Percentiles rank a stretch among this genome's conserved stretches.
Conservation (phyloP, 2,797 vertebrate species). For the Mus spretus region DNA sequence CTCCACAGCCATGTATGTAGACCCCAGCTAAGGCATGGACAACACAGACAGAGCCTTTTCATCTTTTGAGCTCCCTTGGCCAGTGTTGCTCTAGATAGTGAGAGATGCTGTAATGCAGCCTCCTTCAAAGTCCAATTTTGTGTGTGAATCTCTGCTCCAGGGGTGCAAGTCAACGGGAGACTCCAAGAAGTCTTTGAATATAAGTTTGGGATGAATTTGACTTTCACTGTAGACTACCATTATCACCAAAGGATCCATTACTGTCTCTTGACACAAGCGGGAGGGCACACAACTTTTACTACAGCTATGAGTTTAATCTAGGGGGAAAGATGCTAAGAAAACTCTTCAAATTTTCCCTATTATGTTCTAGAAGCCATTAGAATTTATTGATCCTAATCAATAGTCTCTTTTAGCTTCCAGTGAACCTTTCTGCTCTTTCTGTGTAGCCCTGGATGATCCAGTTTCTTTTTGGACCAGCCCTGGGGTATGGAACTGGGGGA, state of each 20-base stretch:
- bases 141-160: background rate
- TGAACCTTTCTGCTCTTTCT: constrained; percentile 71
- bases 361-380: constrained; percentile 61
- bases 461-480: constrained; percentile 75
- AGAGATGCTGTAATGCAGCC: background rate
- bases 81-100: background rate
- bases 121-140: background rate
- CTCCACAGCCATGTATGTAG: background rate
- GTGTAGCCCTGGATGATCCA: constrained; percentile 62
- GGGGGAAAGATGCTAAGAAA: background rate
- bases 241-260: background rate
- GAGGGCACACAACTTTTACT: background rate
- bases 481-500: constrained; percentile 46
- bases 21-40: background rate
- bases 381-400: constrained; percentile 63
- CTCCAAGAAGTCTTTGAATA: background rate
- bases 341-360: constrained; percentile 36
- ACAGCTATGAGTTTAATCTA: background rate
- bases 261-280: background rate
- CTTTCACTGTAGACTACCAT: background rate
- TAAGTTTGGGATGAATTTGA: background rate
- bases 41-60: background rate
- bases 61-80: background rate
- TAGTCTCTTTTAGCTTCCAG: constrained; percentile 69
- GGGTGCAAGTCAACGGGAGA: background rate